A percentile compares a stretch with the other conserved stretches of the same genome.
These are phyloP conservation scores for Rhineura floridana DNA, from an alignment of 2,113 vertebrate genomes.

Conservation along the genomic window DNA sequence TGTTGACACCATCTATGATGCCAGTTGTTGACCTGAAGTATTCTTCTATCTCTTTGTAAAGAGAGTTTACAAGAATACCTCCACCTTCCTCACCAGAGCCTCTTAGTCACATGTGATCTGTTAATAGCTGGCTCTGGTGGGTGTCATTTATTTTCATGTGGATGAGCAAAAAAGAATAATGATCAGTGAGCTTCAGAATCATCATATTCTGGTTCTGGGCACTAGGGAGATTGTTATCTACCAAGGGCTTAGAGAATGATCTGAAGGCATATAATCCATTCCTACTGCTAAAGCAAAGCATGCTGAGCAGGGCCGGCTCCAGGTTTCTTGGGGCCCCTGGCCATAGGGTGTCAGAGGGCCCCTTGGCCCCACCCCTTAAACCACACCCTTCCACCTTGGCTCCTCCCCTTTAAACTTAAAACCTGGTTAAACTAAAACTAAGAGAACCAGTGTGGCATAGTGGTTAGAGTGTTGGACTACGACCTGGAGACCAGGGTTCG, in stretches of 20 bases:
- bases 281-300: background rate
- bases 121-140: background rate
- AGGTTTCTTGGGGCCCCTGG: too few species aligned
- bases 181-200: background rate
- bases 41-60: background rate
- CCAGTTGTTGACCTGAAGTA: background rate
- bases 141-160: background rate
- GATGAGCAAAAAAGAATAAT: background rate
- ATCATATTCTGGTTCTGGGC: background rate
- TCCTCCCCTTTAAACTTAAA: too few species aligned
- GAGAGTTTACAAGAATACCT: background rate
- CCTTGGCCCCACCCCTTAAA: too few species aligned
- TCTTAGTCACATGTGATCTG: background rate
- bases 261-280: background rate
- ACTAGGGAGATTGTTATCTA: background rate
- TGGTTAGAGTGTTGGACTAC: too few species aligned
- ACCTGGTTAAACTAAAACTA: too few species aligned
- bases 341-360: too few species aligned
- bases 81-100: background rate
- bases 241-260: background rate
- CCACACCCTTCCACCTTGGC: too few species aligned
- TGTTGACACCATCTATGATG: background rate
- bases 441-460: too few species aligned
- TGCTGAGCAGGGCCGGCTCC: too few species aligned
- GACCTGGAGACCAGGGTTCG: too few species aligned